These are phyloP conservation scores for Microctenopoma stevenorrisi DNA, from an alignment of 2,797 vertebrate genomes.

Conservation along the genomic window DNA sequence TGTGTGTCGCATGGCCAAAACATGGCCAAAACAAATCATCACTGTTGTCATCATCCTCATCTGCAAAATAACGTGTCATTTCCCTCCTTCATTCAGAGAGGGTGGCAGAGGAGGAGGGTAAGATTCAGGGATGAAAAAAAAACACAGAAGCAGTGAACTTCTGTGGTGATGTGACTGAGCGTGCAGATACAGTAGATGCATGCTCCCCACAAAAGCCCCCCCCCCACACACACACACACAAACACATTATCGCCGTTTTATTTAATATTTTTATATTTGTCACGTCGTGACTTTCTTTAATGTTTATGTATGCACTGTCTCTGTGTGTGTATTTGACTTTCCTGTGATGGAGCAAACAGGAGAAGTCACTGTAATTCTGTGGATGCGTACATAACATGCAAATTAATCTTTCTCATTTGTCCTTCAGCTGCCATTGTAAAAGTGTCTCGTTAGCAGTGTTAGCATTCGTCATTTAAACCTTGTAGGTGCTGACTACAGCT, in stretches of 20 bases:
- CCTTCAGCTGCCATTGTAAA: conserved; percentile 35
- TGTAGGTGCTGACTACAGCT: not conserved
- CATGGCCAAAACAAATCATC: conserved; percentile 4
- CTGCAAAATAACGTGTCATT: conserved; percentile 39
- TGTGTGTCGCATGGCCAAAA: conserved; percentile 6
- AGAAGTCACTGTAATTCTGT: not conserved
- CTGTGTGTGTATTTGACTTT: conserved; percentile 24
- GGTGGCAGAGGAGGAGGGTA: conserved; percentile 74
- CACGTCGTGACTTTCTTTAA: conserved; percentile 35
- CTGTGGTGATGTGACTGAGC: conserved; percentile 72
- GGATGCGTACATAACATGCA: conserved; percentile 28
- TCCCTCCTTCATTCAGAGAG: conserved; percentile 63
- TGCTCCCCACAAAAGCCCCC: conserved; percentile 35
- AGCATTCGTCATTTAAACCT: conserved; percentile 3
- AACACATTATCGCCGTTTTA: not conserved
- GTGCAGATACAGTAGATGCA: conserved; percentile 58
- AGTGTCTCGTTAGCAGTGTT: conserved; percentile 15
- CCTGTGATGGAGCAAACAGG: conserved; percentile 13
- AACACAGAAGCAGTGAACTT: conserved; percentile 74
- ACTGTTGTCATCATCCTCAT: conserved; percentile 14
- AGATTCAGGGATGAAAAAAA: conserved; percentile 53
- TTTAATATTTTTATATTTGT: conserved; percentile 31
- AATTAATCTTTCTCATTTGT: conserved; percentile 47
- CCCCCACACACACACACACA: conserved; percentile 20
- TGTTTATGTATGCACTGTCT: not conserved